Base-by-base conservation (phyloP, 2,113 vertebrate genomes). In the Notarius quadriscutis region DNA sequence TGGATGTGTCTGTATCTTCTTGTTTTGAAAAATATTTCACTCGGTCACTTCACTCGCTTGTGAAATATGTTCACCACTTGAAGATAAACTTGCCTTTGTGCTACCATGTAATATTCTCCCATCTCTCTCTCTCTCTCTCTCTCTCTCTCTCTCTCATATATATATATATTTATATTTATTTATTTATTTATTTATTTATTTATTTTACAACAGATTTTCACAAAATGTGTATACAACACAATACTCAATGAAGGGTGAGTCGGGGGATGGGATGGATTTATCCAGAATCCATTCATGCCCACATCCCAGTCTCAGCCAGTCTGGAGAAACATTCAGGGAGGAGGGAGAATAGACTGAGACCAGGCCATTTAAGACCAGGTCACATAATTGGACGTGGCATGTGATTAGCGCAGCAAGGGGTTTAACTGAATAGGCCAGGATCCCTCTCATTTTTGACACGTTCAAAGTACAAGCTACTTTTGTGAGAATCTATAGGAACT, bases 321-420 rank as follows among this genome's bases (percentile, higher is more conserved):
- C 48, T 85, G 30, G 69, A 71, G 85, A 58, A 58, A 71, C 34
- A 1, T 25, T 0, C 60, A 67, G 27, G 86, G 81, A 84, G 82
- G 86, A 75, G 62, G 81, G 48, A 60, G 86, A 58, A 57, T 41
- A 81, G 30, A 10, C n/a, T 79, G 27, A 69, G 74, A 75, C 50
- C 34, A 71, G 17, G 12, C 30, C 7, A 30, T 90, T 62, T 83
- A 55, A 58, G 34, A 34, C 41, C 74, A 87, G 81, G 63, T 72
- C 85, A 67, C 55, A 62, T 84, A 84, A 88, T 86, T 86, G 57
- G 63, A 86, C 18, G 6, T 86, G 84, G 57, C 69, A 69, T 81
- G 87, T 88, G 75, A 65, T 88, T 57, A 84, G 87, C 81, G 18
- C 67, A 84, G 65, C 74, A 86, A 82, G 81, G 65, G 81, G 50